These are phyloP conservation scores for Coluber constrictor DNA, from an alignment of 2,797 vertebrate genomes.

Conservation along the genomic window DNA sequence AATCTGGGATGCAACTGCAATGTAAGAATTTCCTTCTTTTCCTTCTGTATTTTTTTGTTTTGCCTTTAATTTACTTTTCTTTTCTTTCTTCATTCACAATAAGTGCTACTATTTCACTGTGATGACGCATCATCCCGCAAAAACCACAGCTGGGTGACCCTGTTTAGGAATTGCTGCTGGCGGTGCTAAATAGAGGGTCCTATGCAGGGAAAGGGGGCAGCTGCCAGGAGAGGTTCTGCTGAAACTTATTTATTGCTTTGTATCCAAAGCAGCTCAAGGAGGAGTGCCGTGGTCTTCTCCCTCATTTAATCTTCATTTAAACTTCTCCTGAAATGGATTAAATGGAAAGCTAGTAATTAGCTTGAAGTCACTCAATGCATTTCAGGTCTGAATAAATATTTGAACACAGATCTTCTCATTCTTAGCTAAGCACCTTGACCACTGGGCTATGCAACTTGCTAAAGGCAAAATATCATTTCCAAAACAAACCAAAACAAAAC, in stretches of 20 bases:
- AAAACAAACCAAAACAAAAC: neutral
- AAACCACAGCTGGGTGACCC: neutral
- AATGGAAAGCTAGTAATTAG: neutral
- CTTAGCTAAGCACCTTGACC: neutral
- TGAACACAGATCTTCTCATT: neutral
- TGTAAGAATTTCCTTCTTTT: neutral
- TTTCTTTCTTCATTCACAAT: neutral
- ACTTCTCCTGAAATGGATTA: neutral
- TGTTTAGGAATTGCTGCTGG: neutral
- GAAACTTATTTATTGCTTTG: neutral
- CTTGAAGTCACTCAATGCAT: neutral
- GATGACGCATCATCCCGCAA: neutral
- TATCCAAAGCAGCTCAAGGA: neutral
- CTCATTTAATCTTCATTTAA: neutral
- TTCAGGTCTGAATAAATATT: neutral
- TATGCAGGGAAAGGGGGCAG: neutral
- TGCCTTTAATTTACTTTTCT: too few relatives aligned
- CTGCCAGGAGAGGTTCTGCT: neutral
- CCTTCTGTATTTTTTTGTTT: neutral
- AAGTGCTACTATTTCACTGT: neutral
- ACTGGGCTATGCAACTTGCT: neutral
- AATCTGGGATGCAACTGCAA: neutral
- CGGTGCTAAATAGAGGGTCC: neutral
- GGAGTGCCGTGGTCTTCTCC: neutral
- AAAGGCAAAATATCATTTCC: neutral